These are phyloP conservation scores for Porites evermanni DNA, from an alignment of 92 coral and sea anemone genomes.

Conservation along the genomic window DNA sequence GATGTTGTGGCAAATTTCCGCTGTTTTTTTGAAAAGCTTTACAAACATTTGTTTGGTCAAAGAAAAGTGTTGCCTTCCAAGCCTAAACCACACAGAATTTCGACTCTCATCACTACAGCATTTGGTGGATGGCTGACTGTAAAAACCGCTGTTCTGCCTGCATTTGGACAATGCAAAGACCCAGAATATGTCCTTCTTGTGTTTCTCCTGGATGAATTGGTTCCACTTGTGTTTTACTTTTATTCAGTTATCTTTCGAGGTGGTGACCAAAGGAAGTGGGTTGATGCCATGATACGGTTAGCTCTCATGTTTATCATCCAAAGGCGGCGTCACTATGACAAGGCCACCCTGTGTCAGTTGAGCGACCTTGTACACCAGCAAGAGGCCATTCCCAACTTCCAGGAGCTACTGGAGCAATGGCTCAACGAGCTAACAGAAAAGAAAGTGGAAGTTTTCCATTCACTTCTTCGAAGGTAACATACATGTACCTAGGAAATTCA, in stretches of 20 bases:
- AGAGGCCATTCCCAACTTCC: background rate
- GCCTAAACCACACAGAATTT: constrained; percentile 55
- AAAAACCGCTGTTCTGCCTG: constrained; percentile 17
- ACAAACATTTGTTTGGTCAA: constrained; percentile 59
- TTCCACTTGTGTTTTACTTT: constrained; percentile 60
- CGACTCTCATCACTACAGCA: constrained; percentile 37
- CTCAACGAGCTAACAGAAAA: constrained; percentile 56
- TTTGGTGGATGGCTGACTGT: constrained; percentile 26
- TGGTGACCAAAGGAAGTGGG: constrained; percentile 12
- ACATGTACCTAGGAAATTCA: background rate
- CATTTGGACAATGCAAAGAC: constrained; percentile 50
- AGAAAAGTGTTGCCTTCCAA: constrained; percentile 50
- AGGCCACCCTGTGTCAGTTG: constrained; percentile 53
- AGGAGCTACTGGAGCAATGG: background rate
- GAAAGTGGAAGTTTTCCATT: constrained; percentile 64
- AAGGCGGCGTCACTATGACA: constrained; percentile 46
- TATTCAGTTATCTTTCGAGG: constrained; percentile 51
- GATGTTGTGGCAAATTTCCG: constrained; percentile 59
- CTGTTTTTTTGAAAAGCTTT: constrained; percentile 63
- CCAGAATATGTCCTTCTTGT: constrained; percentile 35
- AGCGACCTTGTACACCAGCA: constrained; percentile 44
- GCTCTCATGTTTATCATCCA: constrained; percentile 53
- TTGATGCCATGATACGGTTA: constrained; percentile 15
- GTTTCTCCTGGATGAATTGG: constrained; percentile 53
- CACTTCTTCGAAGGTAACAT: constrained; percentile 56